Evolutionary conservation across 2,888 invertebrate species (phyloP), one percentile per base, ranked within the genome.

Genomic region (Cecidostiba fungosa): DNA sequence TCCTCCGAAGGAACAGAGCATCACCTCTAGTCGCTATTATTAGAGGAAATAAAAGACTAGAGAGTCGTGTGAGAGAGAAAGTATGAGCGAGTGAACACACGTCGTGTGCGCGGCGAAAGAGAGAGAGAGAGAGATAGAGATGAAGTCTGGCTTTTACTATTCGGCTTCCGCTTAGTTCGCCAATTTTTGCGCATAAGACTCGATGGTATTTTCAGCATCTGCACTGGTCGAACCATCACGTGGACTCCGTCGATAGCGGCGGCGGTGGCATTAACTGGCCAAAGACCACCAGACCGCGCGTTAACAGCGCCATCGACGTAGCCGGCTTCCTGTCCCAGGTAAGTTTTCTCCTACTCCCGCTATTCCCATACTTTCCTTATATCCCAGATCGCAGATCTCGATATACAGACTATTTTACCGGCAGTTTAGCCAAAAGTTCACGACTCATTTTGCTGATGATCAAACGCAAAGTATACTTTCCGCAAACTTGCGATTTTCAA

Each of bases 241-340:
- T 93, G 89, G 93, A 93, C 90, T 93, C 92, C 74, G 76, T 92
- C 90, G 93, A 93, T 90, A 94, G 93, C 50, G 94, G 95, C 95
- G 91, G 95, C 95, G 91, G 96, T 95, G 90, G 95, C 95, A 91
- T 96, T 95, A 92, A 94, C 73, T 94, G 95, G 90, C 94, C 95
- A 78, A 95, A 95, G 86, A 95, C 95, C 90, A 95, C 95, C 89
- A 95, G 97, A 88, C 96, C 97, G 87, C 95, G 97, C 83, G 97
- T 97, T 92, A 97, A 97, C 93, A 97, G 97, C 86, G 97, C 97
- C 89, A 97, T 97, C 91, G 97, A 97, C 93, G 96, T 97, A 86
- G 92, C 93, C 84, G 93, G 92, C 86, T 97, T 97, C 91, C 96
- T 97, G 91, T 96, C 97, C 87, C 96, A 97, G 92, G 93, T 93